A percentile compares a stretch with the other conserved stretches of the same genome.
phyloP scores from a whole-genome alignment of 2,113 vertebrate species.

The Chlorodrepanis virens region DNA sequence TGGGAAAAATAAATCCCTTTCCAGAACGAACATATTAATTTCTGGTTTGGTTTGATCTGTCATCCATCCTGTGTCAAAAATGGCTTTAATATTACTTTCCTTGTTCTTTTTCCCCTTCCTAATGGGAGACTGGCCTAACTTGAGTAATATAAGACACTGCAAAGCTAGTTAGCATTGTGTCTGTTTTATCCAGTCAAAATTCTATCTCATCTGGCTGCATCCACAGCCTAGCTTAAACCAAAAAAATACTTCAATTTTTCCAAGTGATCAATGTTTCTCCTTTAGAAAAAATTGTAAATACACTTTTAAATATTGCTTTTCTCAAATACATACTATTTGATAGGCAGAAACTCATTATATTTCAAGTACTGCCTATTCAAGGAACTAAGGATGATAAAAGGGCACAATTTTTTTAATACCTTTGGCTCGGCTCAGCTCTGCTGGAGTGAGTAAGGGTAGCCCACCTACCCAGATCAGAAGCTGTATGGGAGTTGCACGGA shows the following conservation, averaged over 20 bases:
- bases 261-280: not conserved
- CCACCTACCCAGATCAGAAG: constrained; percentile 34
- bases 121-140: not conserved
- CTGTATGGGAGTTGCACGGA: fast-evolving
- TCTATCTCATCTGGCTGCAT: not conserved
- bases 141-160: not conserved
- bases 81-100: not conserved
- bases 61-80: not conserved
- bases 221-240: not conserved
- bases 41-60: constrained; percentile 12
- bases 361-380: not conserved
- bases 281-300: not conserved
- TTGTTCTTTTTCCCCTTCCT: not conserved
- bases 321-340: not conserved
- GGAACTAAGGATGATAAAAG: not conserved
- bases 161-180: not conserved
- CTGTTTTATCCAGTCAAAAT: not conserved
- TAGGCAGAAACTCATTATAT: not conserved
- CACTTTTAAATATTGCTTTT: not conserved
- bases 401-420: not conserved
- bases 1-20: constrained; percentile 21
- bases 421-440: not conserved
- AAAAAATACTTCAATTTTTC: not conserved
- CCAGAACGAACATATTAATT: not conserved
- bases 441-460: not conserved